phyloP scores from a whole-genome alignment of 2,797 vertebrate genomes.

The Trichosurus vulpecula region DNA sequence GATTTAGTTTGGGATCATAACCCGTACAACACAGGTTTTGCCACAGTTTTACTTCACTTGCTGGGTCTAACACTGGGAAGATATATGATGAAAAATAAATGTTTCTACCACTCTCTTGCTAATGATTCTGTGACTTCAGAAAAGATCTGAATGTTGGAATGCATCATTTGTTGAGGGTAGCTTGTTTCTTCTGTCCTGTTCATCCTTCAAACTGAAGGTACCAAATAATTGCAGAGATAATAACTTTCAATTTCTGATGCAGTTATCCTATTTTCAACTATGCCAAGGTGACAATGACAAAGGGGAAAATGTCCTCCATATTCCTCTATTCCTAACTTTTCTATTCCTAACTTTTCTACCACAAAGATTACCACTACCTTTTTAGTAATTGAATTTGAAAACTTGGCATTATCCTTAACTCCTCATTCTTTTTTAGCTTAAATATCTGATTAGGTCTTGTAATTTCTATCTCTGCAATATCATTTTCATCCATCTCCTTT shows the following conservation, averaged over 20 bases:
- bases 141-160: background rate
- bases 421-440: background rate
- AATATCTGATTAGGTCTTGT: background rate
- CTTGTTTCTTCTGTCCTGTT: background rate
- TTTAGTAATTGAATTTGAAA: background rate
- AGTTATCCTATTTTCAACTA: background rate
- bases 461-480: background rate
- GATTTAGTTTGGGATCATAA: background rate
- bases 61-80: fast-evolving
- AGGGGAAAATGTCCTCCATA: background rate
- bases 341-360: background rate
- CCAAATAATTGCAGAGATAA: background rate
- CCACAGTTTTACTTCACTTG: background rate
- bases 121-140: background rate
- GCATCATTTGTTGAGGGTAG: background rate
- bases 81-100: background rate
- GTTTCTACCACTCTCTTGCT: background rate
- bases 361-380: background rate
- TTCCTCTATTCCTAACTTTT: background rate
- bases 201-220: background rate
- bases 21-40: background rate
- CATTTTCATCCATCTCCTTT: background rate
- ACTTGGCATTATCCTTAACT: background rate
- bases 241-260: background rate
- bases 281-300: background rate